Evolutionary conservation across 2,888 invertebrate genomes (phyloP), one percentile per base, ranked within the genome.

Genomic region (Scelioninae gen. 1): DNA sequence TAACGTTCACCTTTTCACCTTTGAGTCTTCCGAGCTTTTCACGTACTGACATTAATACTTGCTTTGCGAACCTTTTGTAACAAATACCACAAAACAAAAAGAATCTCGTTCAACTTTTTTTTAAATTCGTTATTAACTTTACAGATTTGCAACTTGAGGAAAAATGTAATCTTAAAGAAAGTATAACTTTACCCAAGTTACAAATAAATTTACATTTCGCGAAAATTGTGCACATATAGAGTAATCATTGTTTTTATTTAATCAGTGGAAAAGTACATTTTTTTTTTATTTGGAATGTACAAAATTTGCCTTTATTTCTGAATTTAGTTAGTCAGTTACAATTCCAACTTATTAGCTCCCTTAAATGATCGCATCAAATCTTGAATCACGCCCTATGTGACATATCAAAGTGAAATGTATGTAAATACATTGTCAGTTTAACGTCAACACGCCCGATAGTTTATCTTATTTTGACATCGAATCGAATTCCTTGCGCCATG

Each of bases 391-490:
- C 32, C 32, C 49, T 63, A 53, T 76, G 51, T 76, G 65, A 63
- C 75, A 34, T 58, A 56, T 29, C 53, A 32, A 82, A 76, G 76
- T 76, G 76, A 82, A 82, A 81, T 76, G 71, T 82, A 82, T 76
- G 82, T 71, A 76, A 76, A 82, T 82, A 58, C 69, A 53, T 71
- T 76, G 82, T 82, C 82, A 82, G 76, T 76, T 82, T 82, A 76
- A 76, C 68, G 76, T 82, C 76, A 82, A 76, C 82, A 62, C 65
- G 66, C 38, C 66, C 71, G 65, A 82, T 82, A 82, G 82, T 82
- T 82, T 82, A 82, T 82, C 82, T 77, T 77, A 77, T 77, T 72
- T 82, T 82, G 82, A 82, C 82, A 82, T 77, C 76, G 53, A 82
- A 82, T 77, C 60, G 77, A 77, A 82, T 77, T 82, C 53, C 77